Conservation (phyloP, 1,140 invertebrate species). For the Leptinotarsa undecemlineata region DNA sequence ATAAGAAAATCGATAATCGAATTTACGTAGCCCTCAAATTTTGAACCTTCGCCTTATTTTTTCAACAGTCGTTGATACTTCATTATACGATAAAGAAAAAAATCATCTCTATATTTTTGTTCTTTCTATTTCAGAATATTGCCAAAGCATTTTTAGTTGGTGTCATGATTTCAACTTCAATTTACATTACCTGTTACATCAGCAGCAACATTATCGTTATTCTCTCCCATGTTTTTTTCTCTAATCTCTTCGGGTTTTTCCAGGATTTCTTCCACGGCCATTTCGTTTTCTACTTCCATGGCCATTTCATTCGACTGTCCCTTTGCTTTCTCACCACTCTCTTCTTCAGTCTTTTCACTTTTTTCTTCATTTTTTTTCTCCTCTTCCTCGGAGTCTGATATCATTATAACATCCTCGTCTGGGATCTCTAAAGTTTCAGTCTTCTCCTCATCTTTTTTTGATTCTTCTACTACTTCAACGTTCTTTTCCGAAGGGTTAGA, state of each 20-base stretch:
- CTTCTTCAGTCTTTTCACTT: neutral
- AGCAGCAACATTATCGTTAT: too few relatives aligned
- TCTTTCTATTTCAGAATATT: too few relatives aligned
- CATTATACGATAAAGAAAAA: too few relatives aligned
- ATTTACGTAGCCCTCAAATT: too few relatives aligned
- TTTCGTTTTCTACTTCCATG: slow-evolving; percentile 9
- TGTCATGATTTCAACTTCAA: too few relatives aligned
- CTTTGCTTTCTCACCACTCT: neutral
- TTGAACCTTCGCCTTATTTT: too few relatives aligned
- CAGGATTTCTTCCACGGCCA: neutral
- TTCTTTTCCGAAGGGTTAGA: neutral
- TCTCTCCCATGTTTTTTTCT: slow-evolving; percentile 38
- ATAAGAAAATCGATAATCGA: too few relatives aligned
- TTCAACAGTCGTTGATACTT: too few relatives aligned
- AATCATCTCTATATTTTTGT: too few relatives aligned
- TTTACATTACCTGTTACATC: too few relatives aligned
- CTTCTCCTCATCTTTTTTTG: slow-evolving; percentile 27
- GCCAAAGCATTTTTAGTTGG: too few relatives aligned
- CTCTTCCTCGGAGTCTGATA: slow-evolving; percentile 52
- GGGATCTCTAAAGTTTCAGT: neutral
- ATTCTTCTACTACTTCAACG: neutral
- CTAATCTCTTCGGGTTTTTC: too few relatives aligned
- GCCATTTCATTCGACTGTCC: neutral
- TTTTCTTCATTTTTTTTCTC: neutral
- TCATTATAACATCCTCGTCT: slow-evolving; percentile 46